Percentiles rank a stretch among this genome's conserved stretches.
Evolutionary conservation across 2,888 invertebrate genomes (phyloP).

Genomic region (Drosophila dives): DNA sequence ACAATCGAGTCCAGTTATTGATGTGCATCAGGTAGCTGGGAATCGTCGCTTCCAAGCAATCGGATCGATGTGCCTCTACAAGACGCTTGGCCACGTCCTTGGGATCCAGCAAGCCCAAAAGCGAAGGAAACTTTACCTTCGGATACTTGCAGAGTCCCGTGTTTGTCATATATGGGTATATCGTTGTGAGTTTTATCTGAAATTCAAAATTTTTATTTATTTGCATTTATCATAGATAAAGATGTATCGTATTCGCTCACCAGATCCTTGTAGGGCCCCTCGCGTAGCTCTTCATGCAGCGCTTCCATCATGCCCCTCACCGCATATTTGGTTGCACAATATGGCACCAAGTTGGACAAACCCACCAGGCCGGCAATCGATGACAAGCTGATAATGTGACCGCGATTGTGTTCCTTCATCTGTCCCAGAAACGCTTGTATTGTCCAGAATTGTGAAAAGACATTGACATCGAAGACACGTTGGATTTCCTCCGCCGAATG

Average conservation of each 20-base stretch:
- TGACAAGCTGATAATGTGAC: constrained; percentile 91
- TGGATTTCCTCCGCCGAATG: constrained; percentile 89
- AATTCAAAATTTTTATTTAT: not conserved
- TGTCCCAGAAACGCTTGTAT: constrained; percentile 91
- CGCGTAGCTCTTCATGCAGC: constrained; percentile 90
- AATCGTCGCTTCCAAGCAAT: constrained; percentile 87
- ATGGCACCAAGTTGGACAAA: constrained; percentile 91
- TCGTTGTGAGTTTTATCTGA: constrained; percentile 91
- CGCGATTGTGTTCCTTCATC: constrained; percentile 90
- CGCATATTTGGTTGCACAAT: constrained; percentile 92
- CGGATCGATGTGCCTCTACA: constrained; percentile 88
- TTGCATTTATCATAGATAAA: not conserved
- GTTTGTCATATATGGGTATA: constrained; percentile 95
- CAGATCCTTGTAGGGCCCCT: constrained; percentile 82
- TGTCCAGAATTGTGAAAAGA: constrained; percentile 91
- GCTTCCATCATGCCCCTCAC: constrained; percentile 94
- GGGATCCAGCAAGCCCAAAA: constrained; percentile 88
- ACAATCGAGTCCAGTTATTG: constrained; percentile 86
- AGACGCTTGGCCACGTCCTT: constrained; percentile 89
- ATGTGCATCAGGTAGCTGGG: constrained; percentile 87
- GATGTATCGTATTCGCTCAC: constrained; percentile 42
- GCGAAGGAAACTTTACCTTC: constrained; percentile 89
- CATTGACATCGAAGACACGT: constrained; percentile 90
- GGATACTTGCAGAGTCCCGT: constrained; percentile 93
- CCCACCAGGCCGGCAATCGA: constrained; percentile 92